Evolutionary conservation across 2,888 invertebrate species (phyloP), one percentile per base, ranked within the genome.

Genomic region (Leptopilina syphax): DNA sequence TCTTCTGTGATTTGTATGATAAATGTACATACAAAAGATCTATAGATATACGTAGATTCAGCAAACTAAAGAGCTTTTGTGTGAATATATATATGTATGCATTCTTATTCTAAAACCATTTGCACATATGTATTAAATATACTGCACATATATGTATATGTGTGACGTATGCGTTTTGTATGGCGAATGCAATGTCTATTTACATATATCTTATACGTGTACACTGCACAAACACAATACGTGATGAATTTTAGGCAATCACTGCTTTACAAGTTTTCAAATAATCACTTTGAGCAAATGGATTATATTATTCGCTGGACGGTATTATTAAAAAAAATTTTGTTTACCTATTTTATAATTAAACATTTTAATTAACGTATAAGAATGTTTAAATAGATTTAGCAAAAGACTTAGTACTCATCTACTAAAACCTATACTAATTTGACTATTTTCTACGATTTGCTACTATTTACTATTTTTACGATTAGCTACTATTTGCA

Each of bases 31-130:
- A 50, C 7, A 57, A 8, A n/a, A 34, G 54, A 73, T 57, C 34
- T 27, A 50, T 8, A 54, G 34, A 73, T 54, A 73, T 54, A 9
- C 63, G 8, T 34, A 73, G 34, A 6, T 34, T 34, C 73, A 73
- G 54, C 0, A 73, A 50, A 57, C n/a, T 57, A 34, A 57, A 27
- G 34, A 73, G 54, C 73, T 73, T 73, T 73, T 54, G 54, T 73
- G 10, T 50, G 18, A 5, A 50, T 34, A 34, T 34, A 13, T 44
- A 5, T 44, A 44, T 8, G 50, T 70, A 18, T 68, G 18, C 13
- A 24, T 70, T 54, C 50, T 70, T 18, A 27, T 70, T 70, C 18
- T 50, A 27, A 63, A 63, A 63, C 63, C 24, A 9, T 63, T 3
- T 18, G 5, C 60, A 9, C 24, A 18, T 63, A 24, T 63, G 24